A percentile compares a stretch with the other conserved stretches of the same genome.
Conservation (phyloP, 2,113 vertebrate species). For the Paradisaea rubra region DNA sequence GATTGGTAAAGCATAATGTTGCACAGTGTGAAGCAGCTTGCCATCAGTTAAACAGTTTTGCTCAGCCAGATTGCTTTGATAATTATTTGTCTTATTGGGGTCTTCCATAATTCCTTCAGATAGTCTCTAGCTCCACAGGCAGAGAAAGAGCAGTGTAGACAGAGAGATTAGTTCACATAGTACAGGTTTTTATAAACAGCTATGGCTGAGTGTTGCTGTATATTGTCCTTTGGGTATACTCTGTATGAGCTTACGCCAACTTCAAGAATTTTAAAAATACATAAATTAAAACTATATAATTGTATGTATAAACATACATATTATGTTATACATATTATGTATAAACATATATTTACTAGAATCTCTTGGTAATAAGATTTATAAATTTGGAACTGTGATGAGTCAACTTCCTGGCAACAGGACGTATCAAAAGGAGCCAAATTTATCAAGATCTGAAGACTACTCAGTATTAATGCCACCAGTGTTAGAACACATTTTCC, state of each 20-base stretch:
- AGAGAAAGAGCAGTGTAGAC: neutral
- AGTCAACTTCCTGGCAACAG: neutral
- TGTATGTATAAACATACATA: neutral
- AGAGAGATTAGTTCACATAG: neutral
- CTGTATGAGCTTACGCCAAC: neutral
- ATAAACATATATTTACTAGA: neutral
- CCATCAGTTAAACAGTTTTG: conserved; percentile 49
- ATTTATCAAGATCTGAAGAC: neutral
- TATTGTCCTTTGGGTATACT: neutral
- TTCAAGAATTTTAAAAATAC: neutral
- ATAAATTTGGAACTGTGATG: neutral
- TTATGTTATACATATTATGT: no score
- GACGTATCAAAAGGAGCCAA: neutral
- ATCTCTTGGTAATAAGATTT: neutral
- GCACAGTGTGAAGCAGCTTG: conserved; percentile 55
- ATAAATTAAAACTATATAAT: neutral
- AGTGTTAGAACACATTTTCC: neutral
- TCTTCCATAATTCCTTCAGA: conserved; percentile 34
- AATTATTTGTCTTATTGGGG: conserved; percentile 42
- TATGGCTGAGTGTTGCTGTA: neutral
- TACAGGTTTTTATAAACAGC: neutral
- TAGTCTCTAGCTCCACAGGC: neutral
- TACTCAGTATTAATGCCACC: neutral
- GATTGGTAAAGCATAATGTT: conserved; percentile 59
- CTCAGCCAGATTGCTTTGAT: conserved; percentile 57